Evolutionary conservation across 2,797 vertebrate species (phyloP).

Genomic region (Darevskia nairensis): DNA sequence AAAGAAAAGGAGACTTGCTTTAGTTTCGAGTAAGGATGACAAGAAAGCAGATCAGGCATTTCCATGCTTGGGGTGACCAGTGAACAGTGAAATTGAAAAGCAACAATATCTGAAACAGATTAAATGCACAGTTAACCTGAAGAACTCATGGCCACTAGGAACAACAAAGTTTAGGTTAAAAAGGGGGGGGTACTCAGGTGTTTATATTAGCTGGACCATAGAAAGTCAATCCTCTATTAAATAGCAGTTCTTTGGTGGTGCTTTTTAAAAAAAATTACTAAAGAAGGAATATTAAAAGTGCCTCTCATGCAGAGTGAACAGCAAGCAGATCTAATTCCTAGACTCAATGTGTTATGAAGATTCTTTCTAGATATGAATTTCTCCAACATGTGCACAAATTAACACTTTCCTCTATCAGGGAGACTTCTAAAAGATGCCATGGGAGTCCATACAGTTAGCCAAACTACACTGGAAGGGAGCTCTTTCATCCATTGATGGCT

Average conservation of each 20-base stretch:
- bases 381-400: neutral
- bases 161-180: conserved; percentile 43
- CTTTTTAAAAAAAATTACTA: neutral
- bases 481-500: neutral
- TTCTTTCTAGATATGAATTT: neutral
- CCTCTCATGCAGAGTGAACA: neutral
- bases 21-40: neutral
- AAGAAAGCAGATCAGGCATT: conserved; percentile 51
- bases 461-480: neutral
- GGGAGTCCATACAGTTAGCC: neutral
- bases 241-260: neutral
- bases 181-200: neutral
- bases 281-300: neutral
- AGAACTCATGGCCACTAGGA: conserved; percentile 68
- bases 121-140: conserved; percentile 73
- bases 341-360: neutral
- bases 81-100: conserved; percentile 77
- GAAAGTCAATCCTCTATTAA: neutral
- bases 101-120: conserved; percentile 72
- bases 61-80: conserved; percentile 63
- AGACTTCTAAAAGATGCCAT: too few species aligned
- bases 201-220: neutral
- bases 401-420: neutral
- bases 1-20: neutral
- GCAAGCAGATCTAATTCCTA: neutral